A percentile compares a stretch with the other conserved stretches of the same genome.
Conservation (phyloP, 2,888 invertebrate genomes). For the Plusia festucae region DNA sequence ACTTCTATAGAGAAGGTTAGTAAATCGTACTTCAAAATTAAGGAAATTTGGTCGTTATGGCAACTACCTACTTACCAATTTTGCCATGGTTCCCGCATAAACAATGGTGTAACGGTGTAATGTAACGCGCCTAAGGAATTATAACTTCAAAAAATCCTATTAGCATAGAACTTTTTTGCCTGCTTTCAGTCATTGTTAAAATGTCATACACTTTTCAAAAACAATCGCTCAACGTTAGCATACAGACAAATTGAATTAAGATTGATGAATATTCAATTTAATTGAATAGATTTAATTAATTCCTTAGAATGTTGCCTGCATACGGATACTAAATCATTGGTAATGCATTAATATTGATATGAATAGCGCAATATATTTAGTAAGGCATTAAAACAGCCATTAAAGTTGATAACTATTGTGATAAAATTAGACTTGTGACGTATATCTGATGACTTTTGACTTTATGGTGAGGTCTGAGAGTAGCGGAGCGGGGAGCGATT, state of each 20-base stretch:
- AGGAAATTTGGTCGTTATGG: no score
- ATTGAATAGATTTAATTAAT: conserved; percentile 47
- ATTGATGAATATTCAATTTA: conserved; percentile 38
- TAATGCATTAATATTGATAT: conserved; percentile 64
- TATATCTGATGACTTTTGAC: conserved; percentile 62
- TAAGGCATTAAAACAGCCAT: conserved; percentile 63
- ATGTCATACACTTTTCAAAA: background rate
- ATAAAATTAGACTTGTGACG: conserved; percentile 69
- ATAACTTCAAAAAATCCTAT: no score
- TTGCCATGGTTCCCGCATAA: no score
- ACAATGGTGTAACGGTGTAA: no score
- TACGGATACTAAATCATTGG: conserved; percentile 42
- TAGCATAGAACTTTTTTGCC: no score
- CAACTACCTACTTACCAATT: no score
- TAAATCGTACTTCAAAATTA: no score
- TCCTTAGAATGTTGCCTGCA: conserved; percentile 33
- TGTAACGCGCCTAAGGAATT: no score
- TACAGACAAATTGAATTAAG: conserved; percentile 19
- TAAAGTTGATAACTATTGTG: conserved; percentile 74
- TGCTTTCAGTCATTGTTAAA: background rate
- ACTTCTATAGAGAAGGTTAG: no score
- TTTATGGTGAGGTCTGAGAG: background rate
- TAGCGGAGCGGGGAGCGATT: conserved; percentile 9
- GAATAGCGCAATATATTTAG: conserved; percentile 69
- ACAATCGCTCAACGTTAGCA: background rate